Conservation (phyloP, 2,888 invertebrate genomes). For the Lasiommata megera region DNA sequence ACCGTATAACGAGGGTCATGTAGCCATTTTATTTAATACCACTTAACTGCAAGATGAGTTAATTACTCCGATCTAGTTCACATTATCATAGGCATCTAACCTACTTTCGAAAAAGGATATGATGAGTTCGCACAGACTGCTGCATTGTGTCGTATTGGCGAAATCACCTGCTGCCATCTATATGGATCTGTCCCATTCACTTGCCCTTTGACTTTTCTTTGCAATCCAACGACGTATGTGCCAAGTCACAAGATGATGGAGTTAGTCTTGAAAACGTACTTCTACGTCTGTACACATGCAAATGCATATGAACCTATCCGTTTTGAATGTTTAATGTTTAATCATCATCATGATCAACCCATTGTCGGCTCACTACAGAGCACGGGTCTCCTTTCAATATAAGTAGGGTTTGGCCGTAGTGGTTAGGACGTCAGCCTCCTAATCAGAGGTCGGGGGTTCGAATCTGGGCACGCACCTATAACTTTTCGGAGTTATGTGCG, state of each 20-base stretch:
- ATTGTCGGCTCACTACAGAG: too few species aligned
- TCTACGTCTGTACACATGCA: too few species aligned
- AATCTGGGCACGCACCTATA: too few species aligned
- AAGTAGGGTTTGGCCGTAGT: too few species aligned
- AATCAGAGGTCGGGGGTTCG: too few species aligned
- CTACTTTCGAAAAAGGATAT: slow-evolving; percentile 29
- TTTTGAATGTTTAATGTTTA: too few species aligned
- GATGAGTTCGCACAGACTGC: slow-evolving; percentile 25
- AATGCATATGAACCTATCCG: too few species aligned
- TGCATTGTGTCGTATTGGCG: slow-evolving; percentile 19
- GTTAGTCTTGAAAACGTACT: not conserved
- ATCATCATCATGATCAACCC: too few species aligned
- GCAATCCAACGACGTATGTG: slow-evolving; percentile 26
- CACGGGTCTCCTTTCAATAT: too few species aligned
- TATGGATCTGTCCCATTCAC: slow-evolving; percentile 64
- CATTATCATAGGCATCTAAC: slow-evolving; percentile 18
- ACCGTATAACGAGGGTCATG: too few species aligned
- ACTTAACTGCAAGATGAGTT: not conserved
- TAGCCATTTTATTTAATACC: not conserved
- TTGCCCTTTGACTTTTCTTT: slow-evolving; percentile 62
- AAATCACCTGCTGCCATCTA: slow-evolving; percentile 25
- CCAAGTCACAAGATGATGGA: slow-evolving; percentile 8
- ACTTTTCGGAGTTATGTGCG: too few species aligned
- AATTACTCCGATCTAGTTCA: slow-evolving; percentile 8
- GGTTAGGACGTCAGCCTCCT: too few species aligned